Percentiles rank a stretch among this genome's conserved stretches.
phyloP scores from a whole-genome alignment of 2,888 invertebrate species.

The Lymantria dispar region DNA sequence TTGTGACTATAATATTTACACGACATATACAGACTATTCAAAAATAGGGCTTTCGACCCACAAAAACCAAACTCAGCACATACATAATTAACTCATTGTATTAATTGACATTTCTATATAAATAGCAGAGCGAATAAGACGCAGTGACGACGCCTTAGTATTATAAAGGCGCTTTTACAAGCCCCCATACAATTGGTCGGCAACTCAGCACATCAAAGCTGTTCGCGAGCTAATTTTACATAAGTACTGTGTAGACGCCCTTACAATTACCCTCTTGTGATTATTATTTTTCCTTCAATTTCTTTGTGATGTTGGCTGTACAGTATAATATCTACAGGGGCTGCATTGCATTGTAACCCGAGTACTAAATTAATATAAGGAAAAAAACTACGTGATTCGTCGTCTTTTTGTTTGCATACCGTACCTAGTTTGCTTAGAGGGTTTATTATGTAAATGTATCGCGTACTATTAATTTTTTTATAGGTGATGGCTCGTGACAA shows the following conservation, averaged over 20 bases:
- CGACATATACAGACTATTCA: not conserved
- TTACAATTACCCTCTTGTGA: constrained; percentile 58
- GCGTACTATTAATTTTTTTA: constrained; percentile 58
- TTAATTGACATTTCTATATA: constrained; percentile 27
- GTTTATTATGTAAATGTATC: constrained; percentile 78
- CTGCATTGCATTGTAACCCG: constrained; percentile 67
- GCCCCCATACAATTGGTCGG: constrained; percentile 66
- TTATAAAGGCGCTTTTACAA: constrained; percentile 71
- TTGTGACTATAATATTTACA: not conserved
- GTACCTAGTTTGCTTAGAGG: constrained; percentile 69
- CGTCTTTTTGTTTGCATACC: constrained; percentile 62
- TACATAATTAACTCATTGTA: constrained; percentile 22
- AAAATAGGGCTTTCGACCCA: not conserved
- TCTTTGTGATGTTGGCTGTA: constrained; percentile 57
- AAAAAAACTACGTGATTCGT: constrained; percentile 69
- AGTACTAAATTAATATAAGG: constrained; percentile 78
- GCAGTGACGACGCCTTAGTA: constrained; percentile 58
- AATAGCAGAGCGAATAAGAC: constrained; percentile 28
- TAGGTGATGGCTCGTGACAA: constrained; percentile 72
- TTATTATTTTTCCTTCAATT: constrained; percentile 74
- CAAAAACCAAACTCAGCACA: constrained; percentile 1
- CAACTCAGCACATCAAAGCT: constrained; percentile 78
- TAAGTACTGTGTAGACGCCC: constrained; percentile 74
- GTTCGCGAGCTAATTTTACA: constrained; percentile 76
- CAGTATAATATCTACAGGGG: constrained; percentile 50